Percentiles rank a stretch among this genome's conserved stretches.
Evolutionary conservation across 2,888 invertebrate genomes (phyloP).

Genomic region (Mylabris sibirica): DNA sequence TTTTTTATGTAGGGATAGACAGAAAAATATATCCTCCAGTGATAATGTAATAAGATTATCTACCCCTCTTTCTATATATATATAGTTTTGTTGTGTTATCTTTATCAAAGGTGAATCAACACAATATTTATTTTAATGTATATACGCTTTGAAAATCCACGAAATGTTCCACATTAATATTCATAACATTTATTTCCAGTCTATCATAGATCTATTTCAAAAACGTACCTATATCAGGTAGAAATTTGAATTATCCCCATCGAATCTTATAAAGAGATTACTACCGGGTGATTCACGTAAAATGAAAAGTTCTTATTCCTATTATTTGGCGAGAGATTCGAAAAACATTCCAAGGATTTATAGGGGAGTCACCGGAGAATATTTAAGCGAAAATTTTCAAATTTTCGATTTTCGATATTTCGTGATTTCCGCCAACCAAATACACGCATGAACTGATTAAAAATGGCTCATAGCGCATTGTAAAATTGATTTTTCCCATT

Average conservation of each 20-base stretch:
- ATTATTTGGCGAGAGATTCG: no score
- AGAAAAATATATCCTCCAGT: background rate
- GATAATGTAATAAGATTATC: background rate
- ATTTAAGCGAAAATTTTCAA: no score
- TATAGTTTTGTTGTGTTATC: background rate
- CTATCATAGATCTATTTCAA: background rate
- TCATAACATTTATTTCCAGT: background rate
- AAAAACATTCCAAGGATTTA: no score
- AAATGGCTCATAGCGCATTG: no score
- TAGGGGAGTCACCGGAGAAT: no score
- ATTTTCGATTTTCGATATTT: no score
- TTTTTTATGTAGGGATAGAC: background rate
- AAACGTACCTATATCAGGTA: background rate
- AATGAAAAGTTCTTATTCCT: no score
- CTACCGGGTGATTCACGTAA: no score
- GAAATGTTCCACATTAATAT: background rate
- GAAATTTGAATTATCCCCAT: background rate
- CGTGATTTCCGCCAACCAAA: no score
- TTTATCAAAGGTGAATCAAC: background rate
- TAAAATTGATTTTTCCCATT: no score
- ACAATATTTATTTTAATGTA: background rate
- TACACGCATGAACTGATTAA: no score
- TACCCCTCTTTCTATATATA: background rate
- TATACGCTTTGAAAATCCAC: background rate
- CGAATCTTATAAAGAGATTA: background rate